These are phyloP conservation scores for Xyrauchen texanus DNA, from an alignment of 2,113 vertebrate genomes.

Conservation along the genomic window DNA sequence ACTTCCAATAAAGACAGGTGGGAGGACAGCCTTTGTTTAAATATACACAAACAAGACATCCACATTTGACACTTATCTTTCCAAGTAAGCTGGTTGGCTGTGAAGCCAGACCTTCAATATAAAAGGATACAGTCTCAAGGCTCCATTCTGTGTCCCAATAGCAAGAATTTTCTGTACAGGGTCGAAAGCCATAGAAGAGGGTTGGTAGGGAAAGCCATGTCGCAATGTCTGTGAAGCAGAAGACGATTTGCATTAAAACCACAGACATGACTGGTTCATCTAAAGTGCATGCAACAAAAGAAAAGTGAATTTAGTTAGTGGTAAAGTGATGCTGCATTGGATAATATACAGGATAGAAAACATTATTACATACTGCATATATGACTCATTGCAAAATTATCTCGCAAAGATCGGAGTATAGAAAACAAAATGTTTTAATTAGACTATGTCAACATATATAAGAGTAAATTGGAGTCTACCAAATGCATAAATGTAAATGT, in stretches of 20 bases:
- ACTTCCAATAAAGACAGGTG: slow-evolving; percentile 3
- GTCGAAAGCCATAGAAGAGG: slow-evolving; percentile 97
- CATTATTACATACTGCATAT: no score
- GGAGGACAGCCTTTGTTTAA: slow-evolving; percentile 4
- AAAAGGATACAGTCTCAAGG: slow-evolving; percentile 98
- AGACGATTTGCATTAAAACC: not conserved
- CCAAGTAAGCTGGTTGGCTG: not conserved
- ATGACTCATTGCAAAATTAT: no score
- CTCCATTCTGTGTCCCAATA: slow-evolving; percentile 91
- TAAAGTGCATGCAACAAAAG: no score
- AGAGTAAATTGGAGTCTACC: not conserved
- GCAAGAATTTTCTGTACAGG: slow-evolving; percentile 98
- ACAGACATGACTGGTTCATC: no score
- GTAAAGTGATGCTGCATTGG: no score
- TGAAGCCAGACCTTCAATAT: not conserved
- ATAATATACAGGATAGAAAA: no score
- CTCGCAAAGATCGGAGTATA: no score
- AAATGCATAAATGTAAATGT: no score
- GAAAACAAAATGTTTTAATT: not conserved
- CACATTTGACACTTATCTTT: not conserved
- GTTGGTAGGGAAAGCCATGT: slow-evolving; percentile 97
- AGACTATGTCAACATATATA: not conserved
- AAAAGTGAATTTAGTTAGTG: no score
- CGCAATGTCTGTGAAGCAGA: slow-evolving; percentile 87
- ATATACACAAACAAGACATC: not conserved